These are phyloP conservation scores for Psephotus haematonotus DNA, from an alignment of 2,113 vertebrate genomes.

Conservation along the genomic window DNA sequence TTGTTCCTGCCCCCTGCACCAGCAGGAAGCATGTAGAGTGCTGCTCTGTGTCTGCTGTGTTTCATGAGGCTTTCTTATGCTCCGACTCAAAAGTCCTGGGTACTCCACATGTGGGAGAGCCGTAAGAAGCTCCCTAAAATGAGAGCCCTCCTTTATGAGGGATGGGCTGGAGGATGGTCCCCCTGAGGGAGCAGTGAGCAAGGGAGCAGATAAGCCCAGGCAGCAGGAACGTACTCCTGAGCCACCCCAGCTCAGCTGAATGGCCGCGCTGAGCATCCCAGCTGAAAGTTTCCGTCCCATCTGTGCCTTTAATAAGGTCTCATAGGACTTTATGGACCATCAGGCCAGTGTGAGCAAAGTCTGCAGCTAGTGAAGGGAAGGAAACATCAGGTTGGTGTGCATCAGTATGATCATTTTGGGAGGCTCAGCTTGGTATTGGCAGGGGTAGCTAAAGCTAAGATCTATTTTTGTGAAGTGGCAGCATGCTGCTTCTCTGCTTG, in stretches of 20 bases:
- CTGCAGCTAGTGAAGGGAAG: background rate
- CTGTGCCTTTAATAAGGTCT: background rate
- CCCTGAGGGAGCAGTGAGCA: background rate
- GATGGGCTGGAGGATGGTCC: background rate
- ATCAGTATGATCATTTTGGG: background rate
- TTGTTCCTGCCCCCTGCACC: fast-evolving
- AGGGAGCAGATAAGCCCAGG: background rate
- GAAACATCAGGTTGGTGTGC: background rate
- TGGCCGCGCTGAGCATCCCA: background rate
- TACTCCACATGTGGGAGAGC: background rate
- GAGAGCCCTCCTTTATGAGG: background rate
- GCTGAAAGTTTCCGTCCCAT: background rate
- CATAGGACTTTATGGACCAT: background rate
- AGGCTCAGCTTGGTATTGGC: background rate
- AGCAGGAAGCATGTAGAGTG: fast-evolving
- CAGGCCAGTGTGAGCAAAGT: background rate
- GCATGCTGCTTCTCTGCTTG: background rate
- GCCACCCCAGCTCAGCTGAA: fast-evolving
- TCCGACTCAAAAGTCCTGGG: background rate
- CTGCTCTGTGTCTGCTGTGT: background rate
- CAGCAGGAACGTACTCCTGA: background rate
- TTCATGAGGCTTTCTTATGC: background rate
- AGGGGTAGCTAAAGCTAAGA: background rate
- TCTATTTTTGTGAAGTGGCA: background rate
- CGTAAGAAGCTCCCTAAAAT: background rate